Base-by-base conservation (phyloP, 53 echinoderm and acorn worm species). In the Echinometra lucunter region DNA sequence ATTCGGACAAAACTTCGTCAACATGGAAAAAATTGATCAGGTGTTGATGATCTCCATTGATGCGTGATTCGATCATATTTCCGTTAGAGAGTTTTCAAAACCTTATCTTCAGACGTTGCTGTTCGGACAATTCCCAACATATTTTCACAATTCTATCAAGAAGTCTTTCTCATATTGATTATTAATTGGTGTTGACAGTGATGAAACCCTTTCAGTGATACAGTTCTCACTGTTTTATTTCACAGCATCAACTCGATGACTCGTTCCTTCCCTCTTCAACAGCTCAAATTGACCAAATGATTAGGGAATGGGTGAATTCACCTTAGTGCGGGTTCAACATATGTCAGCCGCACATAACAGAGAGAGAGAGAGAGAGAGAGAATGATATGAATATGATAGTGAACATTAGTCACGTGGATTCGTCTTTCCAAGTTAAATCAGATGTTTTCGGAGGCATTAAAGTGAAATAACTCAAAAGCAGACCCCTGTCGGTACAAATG, bases 231-330 rank as follows among this genome's bases (percentile, higher is more conserved):
- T 7, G 81, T 81, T 42, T 19, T 81, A 44, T 44, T 81, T 81
- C 44, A 44, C 27, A 44, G 81, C 23, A 42, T 23, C 21, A 40
- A 5, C 81, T 81, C 81, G 44, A 81, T 81, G 81, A 44, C 42
- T 81, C 81, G 40, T 81, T 42, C 81, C 21, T 6, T 23, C 40
- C 23, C 44, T 56, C 88, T 53, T 88, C 88, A 57, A 32, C 88
- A 57, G 88, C 32, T 88, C 35, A 88, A 88, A 88, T 88, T 88
- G 88, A 88, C 30, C 88, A 88, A 40, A 34, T 88, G 30, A 88
- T 88, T 53, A 16, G 88, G 56, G 35, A 32, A 88, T 6, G 88
- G 88, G 57, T 88, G 88, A 88, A 57, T 53, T 88, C 55, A 42
- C 27, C 19, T 44, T 47, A 1, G 45, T 42, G n/a, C 6, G 88